Conservation (phyloP, 2,888 invertebrate species). For the Lithodes maja region DNA sequence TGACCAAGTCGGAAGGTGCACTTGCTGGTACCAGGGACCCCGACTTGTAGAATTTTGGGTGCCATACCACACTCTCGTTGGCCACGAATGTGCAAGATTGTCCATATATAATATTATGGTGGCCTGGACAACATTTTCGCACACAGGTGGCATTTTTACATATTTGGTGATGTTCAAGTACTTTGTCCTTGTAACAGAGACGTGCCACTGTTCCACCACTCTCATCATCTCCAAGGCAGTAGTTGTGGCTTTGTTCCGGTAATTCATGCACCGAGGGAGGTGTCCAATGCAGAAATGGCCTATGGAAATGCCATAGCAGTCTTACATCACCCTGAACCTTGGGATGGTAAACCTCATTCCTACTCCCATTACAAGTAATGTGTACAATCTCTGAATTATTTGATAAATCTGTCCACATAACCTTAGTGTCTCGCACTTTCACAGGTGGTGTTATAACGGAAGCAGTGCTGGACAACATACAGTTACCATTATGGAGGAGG, state of each 20-base stretch:
- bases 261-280: background rate
- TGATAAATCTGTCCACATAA: background rate
- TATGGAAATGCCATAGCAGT: background rate
- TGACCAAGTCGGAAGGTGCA: slow-evolving; percentile 17
- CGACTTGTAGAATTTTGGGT: slow-evolving; percentile 41
- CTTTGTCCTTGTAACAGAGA: slow-evolving; percentile 47
- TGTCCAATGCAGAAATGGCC: background rate
- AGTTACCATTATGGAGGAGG: background rate
- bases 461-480: background rate
- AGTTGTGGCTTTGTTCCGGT: background rate
- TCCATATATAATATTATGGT: background rate
- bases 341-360: background rate
- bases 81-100: background rate
- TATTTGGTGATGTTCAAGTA: slow-evolving; percentile 28
- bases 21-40: background rate
- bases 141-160: slow-evolving; percentile 56
- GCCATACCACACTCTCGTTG: slow-evolving; percentile 27
- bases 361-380: slow-evolving; percentile 6
- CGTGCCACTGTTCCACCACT: slow-evolving; percentile 9
- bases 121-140: slow-evolving; percentile 63
- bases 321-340: background rate
- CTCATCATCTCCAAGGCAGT: slow-evolving; percentile 39
- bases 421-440: background rate
- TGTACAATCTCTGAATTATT: background rate
- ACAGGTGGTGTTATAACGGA: background rate